Conservation (phyloP, 2,113 vertebrate species). For the Empidonax alnorum region DNA sequence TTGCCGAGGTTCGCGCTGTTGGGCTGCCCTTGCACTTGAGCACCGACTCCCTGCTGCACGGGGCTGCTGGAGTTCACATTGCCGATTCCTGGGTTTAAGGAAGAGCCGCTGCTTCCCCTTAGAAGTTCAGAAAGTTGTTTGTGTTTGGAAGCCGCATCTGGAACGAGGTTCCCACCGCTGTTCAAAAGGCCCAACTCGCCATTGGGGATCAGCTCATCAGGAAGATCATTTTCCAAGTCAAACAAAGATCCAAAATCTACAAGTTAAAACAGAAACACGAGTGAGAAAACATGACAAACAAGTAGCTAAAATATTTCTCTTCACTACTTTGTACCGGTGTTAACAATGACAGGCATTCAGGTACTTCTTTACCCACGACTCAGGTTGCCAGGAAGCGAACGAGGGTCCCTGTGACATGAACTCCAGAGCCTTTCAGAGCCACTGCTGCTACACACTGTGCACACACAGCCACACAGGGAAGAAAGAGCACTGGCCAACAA, state of each 20-base stretch:
- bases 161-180: conserved; percentile 83
- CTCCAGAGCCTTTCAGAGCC: not conserved
- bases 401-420: fast-evolving
- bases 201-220: conserved; percentile 96
- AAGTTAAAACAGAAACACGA: conserved; percentile 70
- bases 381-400: fast-evolving
- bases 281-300: conserved; percentile 41
- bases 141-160: conserved; percentile 95
- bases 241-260: conserved; percentile 94
- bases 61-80: conserved; percentile 85
- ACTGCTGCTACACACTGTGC: fast-evolving
- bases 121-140: conserved; percentile 96
- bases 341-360: not conserved
- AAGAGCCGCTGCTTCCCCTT: conserved; percentile 86
- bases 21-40: conserved; percentile 80
- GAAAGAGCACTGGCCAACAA: not conserved
- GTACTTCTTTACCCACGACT: not conserved
- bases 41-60: conserved; percentile 83
- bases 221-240: conserved; percentile 97
- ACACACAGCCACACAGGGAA: fast-evolving
- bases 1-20: conserved; percentile 73
- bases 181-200: conserved; percentile 89
- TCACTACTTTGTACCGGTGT: not conserved
- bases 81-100: conserved; percentile 79
- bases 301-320: not conserved